phyloP scores from a whole-genome alignment of 2,113 vertebrate genomes.

The Gymnobelideus leadbeateri region DNA sequence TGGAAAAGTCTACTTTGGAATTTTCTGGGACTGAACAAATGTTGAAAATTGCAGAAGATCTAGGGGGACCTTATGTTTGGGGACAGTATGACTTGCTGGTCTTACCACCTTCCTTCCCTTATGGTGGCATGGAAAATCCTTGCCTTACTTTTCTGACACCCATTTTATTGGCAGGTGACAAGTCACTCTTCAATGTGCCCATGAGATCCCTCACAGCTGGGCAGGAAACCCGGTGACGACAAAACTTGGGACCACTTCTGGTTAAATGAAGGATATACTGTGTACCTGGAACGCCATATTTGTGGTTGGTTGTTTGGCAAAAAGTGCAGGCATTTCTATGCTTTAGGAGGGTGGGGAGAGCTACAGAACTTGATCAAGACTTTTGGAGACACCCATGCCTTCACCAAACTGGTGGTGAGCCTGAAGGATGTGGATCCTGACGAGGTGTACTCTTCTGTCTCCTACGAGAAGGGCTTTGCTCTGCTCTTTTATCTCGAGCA shows the following conservation, averaged over 20 bases:
- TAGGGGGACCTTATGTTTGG: conserved; percentile 96
- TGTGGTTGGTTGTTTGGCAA: conserved; percentile 90
- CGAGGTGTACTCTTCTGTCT: conserved; percentile 93
- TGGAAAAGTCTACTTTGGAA: conserved; percentile 94
- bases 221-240: conserved; percentile 97
- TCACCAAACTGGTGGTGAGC: conserved; percentile 91
- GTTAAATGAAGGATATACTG: conserved; percentile 98
- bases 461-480: conserved; percentile 98
- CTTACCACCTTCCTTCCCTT: conserved; percentile 96
- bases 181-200: conserved; percentile 85
- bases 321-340: conserved; percentile 95
- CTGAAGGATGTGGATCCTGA: conserved; percentile 92
- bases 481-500: conserved; percentile 96
- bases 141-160: conserved; percentile 98
- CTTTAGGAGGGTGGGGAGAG: conserved; percentile 96
- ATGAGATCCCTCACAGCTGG: conserved; percentile 99
- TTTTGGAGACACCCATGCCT: conserved; percentile 90
- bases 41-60: conserved; percentile 93
- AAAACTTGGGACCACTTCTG: conserved; percentile 99
- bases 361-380: conserved; percentile 95
- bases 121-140: conserved; percentile 98
- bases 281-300: conserved; percentile 97
- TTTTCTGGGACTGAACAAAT: conserved; percentile 97
- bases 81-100: conserved; percentile 96
- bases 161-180: conserved; percentile 91